A percentile compares a stretch with the other conserved stretches of the same genome.
Conservation (phyloP, 2,888 invertebrate species). For the Selenia dentaria region DNA sequence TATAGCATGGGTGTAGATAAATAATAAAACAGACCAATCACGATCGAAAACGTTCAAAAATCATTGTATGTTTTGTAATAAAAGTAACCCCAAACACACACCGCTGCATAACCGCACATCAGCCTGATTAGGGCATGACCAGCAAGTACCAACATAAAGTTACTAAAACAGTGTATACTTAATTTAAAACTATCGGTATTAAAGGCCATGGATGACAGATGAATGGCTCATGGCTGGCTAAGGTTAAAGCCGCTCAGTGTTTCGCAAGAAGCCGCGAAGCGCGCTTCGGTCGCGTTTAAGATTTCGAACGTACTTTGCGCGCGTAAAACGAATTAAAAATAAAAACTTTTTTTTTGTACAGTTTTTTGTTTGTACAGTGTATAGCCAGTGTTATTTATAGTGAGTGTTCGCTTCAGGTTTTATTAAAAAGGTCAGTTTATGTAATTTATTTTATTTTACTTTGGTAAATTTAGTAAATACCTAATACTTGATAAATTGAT, state of each 20-base stretch:
- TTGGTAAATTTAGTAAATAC: too few relatives aligned
- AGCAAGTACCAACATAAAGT: too few relatives aligned
- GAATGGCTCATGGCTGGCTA: slow-evolving; percentile 25
- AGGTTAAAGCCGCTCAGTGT: slow-evolving; percentile 24
- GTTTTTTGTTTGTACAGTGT: background rate
- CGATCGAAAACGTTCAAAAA: too few relatives aligned
- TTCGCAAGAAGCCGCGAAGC: slow-evolving; percentile 21
- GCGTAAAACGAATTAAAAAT: slow-evolving; percentile 10
- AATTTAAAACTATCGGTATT: background rate
- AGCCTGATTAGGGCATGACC: too few relatives aligned
- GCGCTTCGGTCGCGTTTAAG: slow-evolving; percentile 1
- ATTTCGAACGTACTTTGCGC: slow-evolving; percentile 7
- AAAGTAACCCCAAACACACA: too few relatives aligned
- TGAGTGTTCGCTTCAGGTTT: background rate
- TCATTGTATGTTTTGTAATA: too few relatives aligned
- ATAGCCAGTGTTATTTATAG: background rate
- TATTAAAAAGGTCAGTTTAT: background rate
- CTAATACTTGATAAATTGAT: too few relatives aligned
- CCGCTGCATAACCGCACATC: too few relatives aligned
- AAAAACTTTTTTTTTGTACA: background rate
- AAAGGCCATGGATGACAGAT: slow-evolving; percentile 26
- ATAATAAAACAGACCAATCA: too few relatives aligned
- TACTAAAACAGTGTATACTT: background rate
- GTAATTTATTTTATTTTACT: background rate
- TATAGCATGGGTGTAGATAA: too few relatives aligned